Evolutionary conservation across 2,797 vertebrate genomes (phyloP), one percentile per base, ranked within the genome.

Genomic region (Microchirus variegatus): DNA sequence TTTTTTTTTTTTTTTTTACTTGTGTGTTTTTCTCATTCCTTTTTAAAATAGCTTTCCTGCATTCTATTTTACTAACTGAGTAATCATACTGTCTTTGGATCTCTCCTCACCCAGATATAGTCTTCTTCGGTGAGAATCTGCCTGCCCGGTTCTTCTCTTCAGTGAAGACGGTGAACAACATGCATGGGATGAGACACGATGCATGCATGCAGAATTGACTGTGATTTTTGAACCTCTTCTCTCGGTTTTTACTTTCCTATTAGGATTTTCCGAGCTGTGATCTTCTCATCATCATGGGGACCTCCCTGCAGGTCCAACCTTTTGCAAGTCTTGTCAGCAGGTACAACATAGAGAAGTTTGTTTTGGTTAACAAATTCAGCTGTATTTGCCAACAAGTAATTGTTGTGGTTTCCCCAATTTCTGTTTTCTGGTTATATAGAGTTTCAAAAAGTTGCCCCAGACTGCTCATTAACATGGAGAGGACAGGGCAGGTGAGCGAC

Each of bases 381-480:
- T 15, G 10, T 5, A 22, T 22, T 22, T 5, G 22, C 22, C 22
- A 22, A 22, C 22, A 22, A 22, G 22, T 0, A 14, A 0, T 35
- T 4, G 36, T 1, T 48, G 4, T 36, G 2, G 14, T 40, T 5
- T 59, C 3, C 9, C 10, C 31, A 6, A 5, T 5, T 10, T 55
- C 6, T 12, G 1, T 43, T 31, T 18, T 60, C 73, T 57, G 70
- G 5, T 61, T 14, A 26, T 43, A 68, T 48, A 97, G 96, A 78
- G 95, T 95, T 15, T 91, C 95, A 3, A 93, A 93, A 36, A 92
- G 89, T 53, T 95, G 95, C 22, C 96, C 96, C 0, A 92, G 96
- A 43, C 90, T 97, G 57, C 94, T 97, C 55, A 96, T 97, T 72
- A 97, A 97, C 85, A 96, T 96, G 92, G 96, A 97, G 80, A 96